These are phyloP conservation scores for Premnoplex brunnescens DNA, from an alignment of 2,797 vertebrate genomes.

Conservation along the genomic window DNA sequence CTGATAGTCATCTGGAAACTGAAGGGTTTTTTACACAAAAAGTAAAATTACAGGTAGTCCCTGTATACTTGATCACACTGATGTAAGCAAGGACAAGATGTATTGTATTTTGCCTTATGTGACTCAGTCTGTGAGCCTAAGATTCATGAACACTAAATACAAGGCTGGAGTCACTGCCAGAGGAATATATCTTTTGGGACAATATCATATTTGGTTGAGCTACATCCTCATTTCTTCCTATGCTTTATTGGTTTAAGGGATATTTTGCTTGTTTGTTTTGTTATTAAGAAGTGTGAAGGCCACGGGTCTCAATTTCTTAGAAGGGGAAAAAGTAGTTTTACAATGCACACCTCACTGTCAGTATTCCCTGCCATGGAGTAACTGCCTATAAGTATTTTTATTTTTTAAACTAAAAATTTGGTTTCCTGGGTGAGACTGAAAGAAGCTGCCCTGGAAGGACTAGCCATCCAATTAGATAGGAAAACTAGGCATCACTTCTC, in stretches of 20 bases:
- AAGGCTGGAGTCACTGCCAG: background rate
- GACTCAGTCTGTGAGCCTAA: background rate
- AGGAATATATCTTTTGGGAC: background rate
- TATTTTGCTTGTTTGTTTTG: background rate
- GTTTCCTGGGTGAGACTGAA: background rate
- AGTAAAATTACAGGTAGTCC: background rate
- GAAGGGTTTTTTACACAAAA: background rate
- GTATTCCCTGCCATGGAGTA: background rate
- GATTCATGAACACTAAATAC: background rate
- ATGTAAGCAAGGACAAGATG: background rate
- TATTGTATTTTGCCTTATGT: background rate
- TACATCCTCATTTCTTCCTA: background rate
- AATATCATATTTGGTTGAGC: background rate
- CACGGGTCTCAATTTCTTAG: background rate
- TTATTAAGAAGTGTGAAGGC: background rate
- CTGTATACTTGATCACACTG: background rate
- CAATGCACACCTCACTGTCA: background rate
- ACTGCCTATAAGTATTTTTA: background rate
- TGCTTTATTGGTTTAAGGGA: background rate
- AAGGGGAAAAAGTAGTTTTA: background rate
- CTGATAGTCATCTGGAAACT: background rate
- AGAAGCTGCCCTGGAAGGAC: background rate
- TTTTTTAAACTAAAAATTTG: background rate
- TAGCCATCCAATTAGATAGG: background rate
- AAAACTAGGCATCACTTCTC: background rate